Evolutionary conservation across 2,888 invertebrate genomes (phyloP), one percentile per base, ranked within the genome.

Genomic region (Teleogryllus oceanicus): DNA sequence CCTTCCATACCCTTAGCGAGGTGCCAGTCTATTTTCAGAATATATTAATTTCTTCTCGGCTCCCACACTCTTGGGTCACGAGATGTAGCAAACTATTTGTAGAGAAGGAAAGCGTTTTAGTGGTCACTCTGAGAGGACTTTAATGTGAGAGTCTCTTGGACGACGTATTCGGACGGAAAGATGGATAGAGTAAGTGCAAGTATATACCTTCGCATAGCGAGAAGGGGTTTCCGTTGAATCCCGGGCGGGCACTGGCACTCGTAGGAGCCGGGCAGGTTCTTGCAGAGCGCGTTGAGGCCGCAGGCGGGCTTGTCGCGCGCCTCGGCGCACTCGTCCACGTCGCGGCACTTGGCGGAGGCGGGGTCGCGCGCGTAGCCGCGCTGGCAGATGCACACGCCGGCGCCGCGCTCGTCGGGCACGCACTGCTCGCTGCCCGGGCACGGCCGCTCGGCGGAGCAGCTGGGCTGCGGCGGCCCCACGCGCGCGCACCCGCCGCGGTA

Each of bases 211-310:
- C 94, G 86, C 97, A 97, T 83, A 93, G 89, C 20, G 93, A 91
- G 85, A 96, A 97, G 1, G 97, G 96, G 87, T 97, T 96, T 76
- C 96, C 96, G 85, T 94, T 94, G 85, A 94, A 96, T 51, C 95
- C 95, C 96, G 50, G 92, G 89, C 0, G 96, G 94, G 85, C 97
- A 97, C 85, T 94, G 94, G 84, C 97, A 97, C 87, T 96, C 96
- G 85, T 96, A 97, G 85, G 96, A 96, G 77, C 97, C 97, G 0
- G 96, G 96, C 78, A 96, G 88, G 88, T 97, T 97, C 86, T 95
- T 96, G 85, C 97, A 97, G 80, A 96, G 91, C 0, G 96, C 96
- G 87, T 96, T 96, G 49, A 94, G 87, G 0, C 96, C 97, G 87
- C 97, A 97, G 21, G 94, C 93, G 3, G 93, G 91, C 83, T 94